Conservation (phyloP, 2,113 vertebrate species). For the Thunnus thynnus region DNA sequence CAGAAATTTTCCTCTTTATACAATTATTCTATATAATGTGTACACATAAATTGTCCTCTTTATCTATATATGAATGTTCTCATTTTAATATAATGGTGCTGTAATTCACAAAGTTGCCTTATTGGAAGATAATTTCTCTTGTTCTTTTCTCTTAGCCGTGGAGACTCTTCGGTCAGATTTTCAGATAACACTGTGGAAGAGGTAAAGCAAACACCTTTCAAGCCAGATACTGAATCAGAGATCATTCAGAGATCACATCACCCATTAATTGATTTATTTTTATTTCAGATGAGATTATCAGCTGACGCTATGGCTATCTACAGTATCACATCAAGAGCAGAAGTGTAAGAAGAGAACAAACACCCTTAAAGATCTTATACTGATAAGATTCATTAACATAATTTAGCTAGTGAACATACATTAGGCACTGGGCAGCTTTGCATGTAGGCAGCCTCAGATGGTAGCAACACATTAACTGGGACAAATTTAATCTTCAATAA, state of each 20-base stretch:
- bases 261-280: neutral
- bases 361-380: neutral
- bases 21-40: neutral
- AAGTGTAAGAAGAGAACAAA: slow-evolving; percentile 14
- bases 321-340: neutral
- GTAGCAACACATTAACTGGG: too few species aligned
- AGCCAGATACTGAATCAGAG: neutral
- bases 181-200: neutral
- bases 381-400: neutral
- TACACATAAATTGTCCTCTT: neutral
- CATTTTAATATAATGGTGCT: neutral
- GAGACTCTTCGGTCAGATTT: neutral
- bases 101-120: neutral
- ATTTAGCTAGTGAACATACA: too few species aligned
- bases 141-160: slow-evolving; percentile 1
- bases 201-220: slow-evolving; percentile 1
- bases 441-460: too few species aligned
- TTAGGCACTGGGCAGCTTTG: too few species aligned
- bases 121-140: neutral
- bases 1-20: neutral
- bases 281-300: slow-evolving; percentile 36
- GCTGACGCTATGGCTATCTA: neutral
- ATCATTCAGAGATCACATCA: neutral
- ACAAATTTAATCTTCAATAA: too few species aligned
- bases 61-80: too few species aligned